These are phyloP conservation scores for Heteropelma amictum DNA, from an alignment of 2,888 invertebrate genomes.

Conservation along the genomic window DNA sequence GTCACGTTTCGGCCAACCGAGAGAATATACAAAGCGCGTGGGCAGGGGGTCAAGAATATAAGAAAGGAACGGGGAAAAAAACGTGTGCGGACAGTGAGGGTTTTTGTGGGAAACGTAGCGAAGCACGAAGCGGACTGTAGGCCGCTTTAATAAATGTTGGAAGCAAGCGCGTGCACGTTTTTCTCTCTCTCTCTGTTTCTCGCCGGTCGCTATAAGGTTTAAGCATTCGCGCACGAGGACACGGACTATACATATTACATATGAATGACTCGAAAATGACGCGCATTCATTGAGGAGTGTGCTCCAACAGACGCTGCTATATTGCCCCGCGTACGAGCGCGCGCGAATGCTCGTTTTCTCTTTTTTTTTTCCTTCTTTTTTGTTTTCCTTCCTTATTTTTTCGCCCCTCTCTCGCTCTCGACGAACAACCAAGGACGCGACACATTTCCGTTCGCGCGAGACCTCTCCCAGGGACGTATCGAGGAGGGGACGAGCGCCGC, in stretches of 20 bases:
- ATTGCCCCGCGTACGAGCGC: constrained; percentile 40
- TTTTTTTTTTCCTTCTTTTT: constrained; percentile 13
- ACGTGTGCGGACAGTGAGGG: too few species aligned
- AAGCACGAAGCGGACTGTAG: neutral
- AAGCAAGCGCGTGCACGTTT: neutral
- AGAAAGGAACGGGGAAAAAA: too few species aligned
- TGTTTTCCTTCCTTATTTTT: constrained; percentile 11
- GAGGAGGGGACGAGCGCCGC: too few species aligned
- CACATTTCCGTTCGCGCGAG: constrained; percentile 67
- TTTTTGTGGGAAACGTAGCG: too few species aligned
- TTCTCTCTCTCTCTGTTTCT: neutral
- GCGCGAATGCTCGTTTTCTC: constrained; percentile 30
- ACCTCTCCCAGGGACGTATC: constrained; percentile 37
- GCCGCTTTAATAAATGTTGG: neutral
- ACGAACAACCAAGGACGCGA: constrained; percentile 73
- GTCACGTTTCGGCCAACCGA: too few species aligned
- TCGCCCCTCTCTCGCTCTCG: constrained; percentile 59
- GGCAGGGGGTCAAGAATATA: too few species aligned
- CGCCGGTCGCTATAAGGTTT: constrained; percentile 36
- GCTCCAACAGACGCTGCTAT: constrained; percentile 61
- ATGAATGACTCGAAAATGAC: constrained; percentile 76
- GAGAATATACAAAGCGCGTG: too few species aligned
- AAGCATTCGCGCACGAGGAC: constrained; percentile 60
- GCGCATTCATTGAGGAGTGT: constrained; percentile 74
- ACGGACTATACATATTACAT: constrained; percentile 71